A percentile compares a stretch with the other conserved stretches of the same genome.
Evolutionary conservation across 1,140 invertebrate genomes (phyloP).

Genomic region (Leptopilina boulardi): DNA sequence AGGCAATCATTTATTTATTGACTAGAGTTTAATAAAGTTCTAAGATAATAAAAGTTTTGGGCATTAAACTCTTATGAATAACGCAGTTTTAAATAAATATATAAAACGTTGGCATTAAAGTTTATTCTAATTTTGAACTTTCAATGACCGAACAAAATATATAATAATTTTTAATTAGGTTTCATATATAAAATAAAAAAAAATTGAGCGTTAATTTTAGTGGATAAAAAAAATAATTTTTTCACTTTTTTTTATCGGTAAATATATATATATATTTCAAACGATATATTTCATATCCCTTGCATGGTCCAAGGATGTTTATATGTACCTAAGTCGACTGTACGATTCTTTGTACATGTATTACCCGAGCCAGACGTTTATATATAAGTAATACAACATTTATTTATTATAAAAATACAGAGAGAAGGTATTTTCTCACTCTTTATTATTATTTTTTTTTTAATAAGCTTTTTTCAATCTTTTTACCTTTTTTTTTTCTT

Average conservation of each 20-base stretch:
- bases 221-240: background rate
- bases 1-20: background rate
- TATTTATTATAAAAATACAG: constrained; percentile 61
- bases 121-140: constrained; percentile 14
- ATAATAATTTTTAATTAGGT: background rate
- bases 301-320: constrained; percentile 52
- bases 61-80: background rate
- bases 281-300: constrained; percentile 44
- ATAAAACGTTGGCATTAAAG: constrained; percentile 4
- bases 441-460: background rate
- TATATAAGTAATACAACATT: constrained; percentile 58
- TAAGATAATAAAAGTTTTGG: background rate
- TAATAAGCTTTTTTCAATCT: background rate
- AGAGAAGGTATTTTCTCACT: constrained; percentile 38
- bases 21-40: constrained; percentile 8
- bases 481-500: constrained; percentile 39
- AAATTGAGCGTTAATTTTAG: constrained; percentile 1
- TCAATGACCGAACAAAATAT: constrained; percentile 43
- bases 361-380: constrained; percentile 57
- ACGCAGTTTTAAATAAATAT: background rate
- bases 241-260: constrained; percentile 51
- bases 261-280: too few species aligned
- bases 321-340: constrained; percentile 56
- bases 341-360: constrained; percentile 57
- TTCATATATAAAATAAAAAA: background rate